These are phyloP conservation scores for Boloria selene DNA, from an alignment of 2,888 invertebrate genomes.

Conservation along the genomic window DNA sequence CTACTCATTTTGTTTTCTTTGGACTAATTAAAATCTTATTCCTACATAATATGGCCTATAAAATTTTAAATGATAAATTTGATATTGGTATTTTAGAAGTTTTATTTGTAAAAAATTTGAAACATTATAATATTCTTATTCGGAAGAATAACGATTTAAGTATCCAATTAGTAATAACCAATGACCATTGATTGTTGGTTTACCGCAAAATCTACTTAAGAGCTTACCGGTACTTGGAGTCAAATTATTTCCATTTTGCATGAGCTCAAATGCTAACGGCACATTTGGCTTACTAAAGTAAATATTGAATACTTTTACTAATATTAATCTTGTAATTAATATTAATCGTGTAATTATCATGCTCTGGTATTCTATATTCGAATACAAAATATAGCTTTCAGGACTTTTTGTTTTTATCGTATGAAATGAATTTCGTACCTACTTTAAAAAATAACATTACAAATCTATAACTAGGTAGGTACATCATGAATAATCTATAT, in stretches of 20 bases:
- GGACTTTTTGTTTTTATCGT: neutral
- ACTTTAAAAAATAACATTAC: too few species aligned
- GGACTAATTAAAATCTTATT: too few species aligned
- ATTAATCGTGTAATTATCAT: conserved; percentile 58
- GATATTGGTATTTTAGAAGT: too few species aligned
- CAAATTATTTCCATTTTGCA: conserved; percentile 35
- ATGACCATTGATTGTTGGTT: conserved; percentile 4
- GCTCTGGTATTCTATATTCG: conserved; percentile 7
- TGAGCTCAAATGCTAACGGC: conserved; percentile 46
- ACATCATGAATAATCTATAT: too few species aligned
- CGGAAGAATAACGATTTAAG: neutral
- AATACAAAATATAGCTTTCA: neutral
- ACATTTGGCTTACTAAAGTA: conserved; percentile 46
- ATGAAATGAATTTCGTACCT: neutral
- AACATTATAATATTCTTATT: too few species aligned
- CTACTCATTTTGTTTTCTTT: neutral
- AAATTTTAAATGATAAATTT: too few species aligned
- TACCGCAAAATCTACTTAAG: conserved; percentile 10
- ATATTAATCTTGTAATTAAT: conserved; percentile 60
- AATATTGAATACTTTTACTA: conserved; percentile 53
- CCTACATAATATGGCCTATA: too few species aligned
- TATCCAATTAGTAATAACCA: neutral
- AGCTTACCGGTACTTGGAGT: conserved; percentile 17
- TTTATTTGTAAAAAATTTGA: too few species aligned
- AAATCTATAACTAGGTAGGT: too few species aligned